Evolutionary conservation across 2,113 vertebrate species (phyloP), one percentile per base, ranked within the genome.

Genomic region (Xenopus borealis): DNA sequence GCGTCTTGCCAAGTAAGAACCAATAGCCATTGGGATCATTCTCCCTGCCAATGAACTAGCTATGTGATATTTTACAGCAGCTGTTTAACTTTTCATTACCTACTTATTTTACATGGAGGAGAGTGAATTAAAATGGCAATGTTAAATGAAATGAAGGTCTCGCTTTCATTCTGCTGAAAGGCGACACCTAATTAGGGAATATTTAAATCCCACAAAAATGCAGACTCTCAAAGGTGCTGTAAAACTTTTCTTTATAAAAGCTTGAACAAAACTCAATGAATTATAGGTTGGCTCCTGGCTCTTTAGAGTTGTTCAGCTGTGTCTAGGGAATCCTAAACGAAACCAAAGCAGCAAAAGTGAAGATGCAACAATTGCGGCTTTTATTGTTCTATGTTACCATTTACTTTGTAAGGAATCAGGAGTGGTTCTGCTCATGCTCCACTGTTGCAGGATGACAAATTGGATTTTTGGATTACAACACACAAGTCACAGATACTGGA

Each of bases 181-280:
- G 86, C 85, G 87, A 79, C 78, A 85, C 77, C 85, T 86, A 87
- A 87, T 88, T 87, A 88, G 85, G 80, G 80, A 86, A 85, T 88
- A 88, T 85, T 86, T 85, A 83, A 83, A 84, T 85, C 82, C 85
- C 85, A 80, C 87, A 87, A 86, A 88, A 88, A 85, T 7, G 64
- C 80, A 83, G 79, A 77, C 78, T 88, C 81, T 86, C 78, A 3
- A 0, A 10, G 12, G 62, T 79, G 79, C 84, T 78, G 79, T 81
- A 79, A 85, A 87, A 83, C 33, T 69, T 82, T 40, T 79, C 70
- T 81, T 82, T 83, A 63, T 83, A 80, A 85, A 87, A 83, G 44
- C 33, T 2, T 47, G 81, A 78, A 78, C 63, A 79, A 84, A 81
- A 62, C 70, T 69, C 77, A 79, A 80, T 81, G 80, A 83, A 83